These are phyloP conservation scores for Eupleurogrammus muticus DNA, from an alignment of 2,797 vertebrate genomes.

Conservation along the genomic window DNA sequence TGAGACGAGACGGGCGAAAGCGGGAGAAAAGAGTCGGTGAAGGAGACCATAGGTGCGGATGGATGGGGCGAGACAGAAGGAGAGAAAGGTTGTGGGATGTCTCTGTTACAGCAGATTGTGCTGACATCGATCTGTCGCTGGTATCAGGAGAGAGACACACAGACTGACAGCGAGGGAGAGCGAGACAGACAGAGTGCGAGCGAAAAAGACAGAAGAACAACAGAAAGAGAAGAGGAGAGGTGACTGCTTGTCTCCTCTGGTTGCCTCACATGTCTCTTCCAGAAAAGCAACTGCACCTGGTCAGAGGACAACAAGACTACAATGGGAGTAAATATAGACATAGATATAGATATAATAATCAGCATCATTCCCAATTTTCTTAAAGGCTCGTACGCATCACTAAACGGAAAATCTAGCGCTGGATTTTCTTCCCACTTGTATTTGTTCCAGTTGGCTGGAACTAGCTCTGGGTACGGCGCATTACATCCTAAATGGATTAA, in stretches of 20 bases:
- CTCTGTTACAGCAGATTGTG: conserved; percentile 76
- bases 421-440: background rate
- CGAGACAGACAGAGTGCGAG: conserved; percentile 57
- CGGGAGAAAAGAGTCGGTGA: conserved; percentile 24
- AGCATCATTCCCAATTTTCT: background rate
- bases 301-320: conserved; percentile 24
- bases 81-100: conserved; percentile 65
- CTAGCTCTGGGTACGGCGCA: background rate
- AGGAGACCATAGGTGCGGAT: conserved; percentile 32
- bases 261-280: conserved; percentile 65
- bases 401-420: background rate
- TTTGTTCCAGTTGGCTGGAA: background rate
- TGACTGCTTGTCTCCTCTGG: conserved; percentile 76
- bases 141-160: conserved; percentile 48
- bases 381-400: background rate
- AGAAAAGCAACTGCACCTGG: conserved; percentile 40
- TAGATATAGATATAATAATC: background rate
- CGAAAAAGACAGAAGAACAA: conserved; percentile 41
- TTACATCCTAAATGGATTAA: background rate
- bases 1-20: conserved; percentile 4
- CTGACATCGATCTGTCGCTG: conserved; percentile 85
- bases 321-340: too few species aligned
- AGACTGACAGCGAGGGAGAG: conserved; percentile 33
- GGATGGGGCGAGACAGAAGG: conserved; percentile 44
- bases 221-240: conserved; percentile 66